A percentile compares a stretch with the other conserved stretches of the same genome.
Conservation (phyloP, 2,797 vertebrate species). For the Chiroxiphia lanceolata region DNA sequence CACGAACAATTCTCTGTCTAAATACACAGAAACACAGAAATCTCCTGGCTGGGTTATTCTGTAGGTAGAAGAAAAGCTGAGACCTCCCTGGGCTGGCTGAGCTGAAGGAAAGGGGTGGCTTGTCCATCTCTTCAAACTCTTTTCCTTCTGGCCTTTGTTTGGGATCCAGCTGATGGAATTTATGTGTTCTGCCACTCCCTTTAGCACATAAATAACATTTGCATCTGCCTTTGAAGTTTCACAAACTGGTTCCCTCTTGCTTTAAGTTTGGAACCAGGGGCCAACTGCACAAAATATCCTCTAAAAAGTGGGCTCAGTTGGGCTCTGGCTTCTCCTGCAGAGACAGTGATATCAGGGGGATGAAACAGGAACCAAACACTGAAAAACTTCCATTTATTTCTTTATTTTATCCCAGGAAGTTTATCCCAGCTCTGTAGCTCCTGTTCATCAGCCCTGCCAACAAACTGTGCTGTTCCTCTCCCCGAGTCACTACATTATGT, state of each 20-base stretch:
- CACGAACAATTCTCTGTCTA: too few relatives aligned
- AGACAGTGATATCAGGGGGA: neutral
- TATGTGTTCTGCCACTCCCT: neutral
- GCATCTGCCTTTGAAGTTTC: neutral
- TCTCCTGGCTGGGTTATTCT: neutral
- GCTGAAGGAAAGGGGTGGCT: neutral
- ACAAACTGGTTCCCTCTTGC: neutral
- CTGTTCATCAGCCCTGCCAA: neutral
- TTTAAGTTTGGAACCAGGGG: neutral
- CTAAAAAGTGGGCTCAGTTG: neutral
- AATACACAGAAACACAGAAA: too few relatives aligned
- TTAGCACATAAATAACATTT: neutral
- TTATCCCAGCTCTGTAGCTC: neutral
- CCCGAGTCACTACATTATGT: neutral
- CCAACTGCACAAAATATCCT: neutral
- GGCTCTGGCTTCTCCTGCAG: neutral
- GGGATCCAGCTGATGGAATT: neutral
- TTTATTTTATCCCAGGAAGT: neutral
- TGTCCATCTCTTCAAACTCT: neutral
- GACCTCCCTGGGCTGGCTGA: neutral
- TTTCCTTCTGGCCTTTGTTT: neutral
- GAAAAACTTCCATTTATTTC: neutral
- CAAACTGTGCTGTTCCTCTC: neutral
- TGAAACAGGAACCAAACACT: neutral
- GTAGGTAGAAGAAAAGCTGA: neutral